These are phyloP conservation scores for Neelides sp. DNA, from an alignment of 1,140 invertebrate species.

Conservation along the genomic window DNA sequence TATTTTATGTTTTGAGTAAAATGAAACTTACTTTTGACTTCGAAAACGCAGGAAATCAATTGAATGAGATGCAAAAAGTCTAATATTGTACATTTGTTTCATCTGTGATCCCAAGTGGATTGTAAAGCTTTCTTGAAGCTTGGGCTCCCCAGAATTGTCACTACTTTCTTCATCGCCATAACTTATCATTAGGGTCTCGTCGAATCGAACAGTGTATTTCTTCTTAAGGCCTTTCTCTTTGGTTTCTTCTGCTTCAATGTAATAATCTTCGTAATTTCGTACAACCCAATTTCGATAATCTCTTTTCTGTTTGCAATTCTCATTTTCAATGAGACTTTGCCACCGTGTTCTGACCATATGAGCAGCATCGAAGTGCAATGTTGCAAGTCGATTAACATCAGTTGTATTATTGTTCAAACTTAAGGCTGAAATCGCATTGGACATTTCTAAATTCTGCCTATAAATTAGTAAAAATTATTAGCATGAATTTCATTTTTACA, in stretches of 20 bases:
- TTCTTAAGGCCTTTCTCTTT: slow-evolving; percentile 33
- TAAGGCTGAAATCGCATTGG: slow-evolving; percentile 52
- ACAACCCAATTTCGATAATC: slow-evolving; percentile 70
- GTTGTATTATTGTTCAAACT: slow-evolving; percentile 54
- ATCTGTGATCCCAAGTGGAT: slow-evolving; percentile 93
- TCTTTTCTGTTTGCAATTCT: slow-evolving; percentile 55
- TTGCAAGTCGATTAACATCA: slow-evolving; percentile 61
- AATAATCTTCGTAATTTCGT: slow-evolving; percentile 54
- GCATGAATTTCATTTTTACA: slow-evolving; percentile 13
- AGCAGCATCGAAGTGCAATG: slow-evolving; percentile 62
- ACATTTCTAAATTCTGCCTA: slow-evolving; percentile 66
- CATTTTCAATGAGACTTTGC: slow-evolving; percentile 58
- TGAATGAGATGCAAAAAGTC: slow-evolving; percentile 72
- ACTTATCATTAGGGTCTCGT: slow-evolving; percentile 25
- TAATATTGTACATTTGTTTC: slow-evolving; percentile 96
- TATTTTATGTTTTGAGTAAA: slow-evolving; percentile 33
- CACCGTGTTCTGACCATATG: slow-evolving; percentile 60
- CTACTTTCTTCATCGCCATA: slow-evolving; percentile 32
- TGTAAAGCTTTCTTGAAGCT: slow-evolving; percentile 86
- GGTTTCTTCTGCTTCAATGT: slow-evolving; percentile 39
- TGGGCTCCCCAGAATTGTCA: slow-evolving; percentile 34
- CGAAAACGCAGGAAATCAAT: slow-evolving; percentile 63
- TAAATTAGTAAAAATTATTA: slow-evolving; percentile 20
- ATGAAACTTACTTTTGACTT: slow-evolving; percentile 35
- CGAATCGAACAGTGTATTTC: slow-evolving; percentile 27